phyloP scores from a whole-genome alignment of 2,888 invertebrate genomes.

The Trisateles emortualis region DNA sequence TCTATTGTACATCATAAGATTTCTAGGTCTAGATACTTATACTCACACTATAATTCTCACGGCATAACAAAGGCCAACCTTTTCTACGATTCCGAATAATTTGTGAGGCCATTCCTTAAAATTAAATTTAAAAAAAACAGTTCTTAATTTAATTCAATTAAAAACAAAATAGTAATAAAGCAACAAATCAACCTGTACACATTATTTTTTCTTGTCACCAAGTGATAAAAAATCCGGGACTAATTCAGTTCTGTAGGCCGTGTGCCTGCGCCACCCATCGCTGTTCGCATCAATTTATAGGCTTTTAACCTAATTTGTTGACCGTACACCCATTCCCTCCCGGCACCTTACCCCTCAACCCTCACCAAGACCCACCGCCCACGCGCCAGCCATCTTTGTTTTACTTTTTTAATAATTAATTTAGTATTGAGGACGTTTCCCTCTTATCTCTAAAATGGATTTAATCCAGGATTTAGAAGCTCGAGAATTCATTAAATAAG shows the following conservation, averaged over 20 bases:
- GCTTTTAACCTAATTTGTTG: constrained; percentile 86
- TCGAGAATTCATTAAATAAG: constrained; percentile 60
- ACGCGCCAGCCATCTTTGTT: constrained; percentile 59
- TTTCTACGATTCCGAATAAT: too few species aligned
- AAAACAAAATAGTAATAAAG: background rate
- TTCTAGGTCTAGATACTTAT: too few species aligned
- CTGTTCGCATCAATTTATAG: constrained; percentile 84
- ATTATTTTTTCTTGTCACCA: constrained; percentile 78
- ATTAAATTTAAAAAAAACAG: too few species aligned
- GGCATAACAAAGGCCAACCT: too few species aligned
- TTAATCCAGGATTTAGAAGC: constrained; percentile 67
- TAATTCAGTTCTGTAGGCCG: constrained; percentile 78
- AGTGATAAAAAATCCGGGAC: constrained; percentile 81
- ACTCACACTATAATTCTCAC: too few species aligned
- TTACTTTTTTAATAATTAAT: constrained; percentile 68
- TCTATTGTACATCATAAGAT: too few species aligned
- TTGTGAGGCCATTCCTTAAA: too few species aligned
- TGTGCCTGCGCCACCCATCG: constrained; percentile 81
- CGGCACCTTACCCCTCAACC: constrained; percentile 31
- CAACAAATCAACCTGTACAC: constrained; percentile 66
- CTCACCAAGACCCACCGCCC: constrained; percentile 56
- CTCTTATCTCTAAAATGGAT: constrained; percentile 63
- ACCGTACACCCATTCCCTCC: constrained; percentile 47
- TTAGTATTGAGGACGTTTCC: constrained; percentile 61
- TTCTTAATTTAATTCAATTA: background rate